Conservation (phyloP, 2,113 vertebrate species). For the Takifugu flavidus region DNA sequence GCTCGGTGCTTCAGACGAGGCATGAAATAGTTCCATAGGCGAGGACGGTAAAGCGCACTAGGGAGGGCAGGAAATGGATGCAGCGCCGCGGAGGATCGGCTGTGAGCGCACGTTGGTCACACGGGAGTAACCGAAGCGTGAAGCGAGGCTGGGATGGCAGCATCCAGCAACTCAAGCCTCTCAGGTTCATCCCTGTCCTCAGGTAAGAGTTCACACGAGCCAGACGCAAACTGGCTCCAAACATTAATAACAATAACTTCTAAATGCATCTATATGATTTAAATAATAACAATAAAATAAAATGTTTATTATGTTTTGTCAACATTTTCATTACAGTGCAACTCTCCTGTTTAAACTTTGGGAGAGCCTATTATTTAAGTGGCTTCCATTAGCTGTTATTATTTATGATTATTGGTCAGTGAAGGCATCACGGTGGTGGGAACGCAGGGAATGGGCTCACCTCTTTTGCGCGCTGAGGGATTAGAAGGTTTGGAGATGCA, state of each 20-base stretch:
- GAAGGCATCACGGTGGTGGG: conserved; percentile 8
- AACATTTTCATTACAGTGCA: too few relatives aligned
- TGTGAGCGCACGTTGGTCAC: conserved; percentile 63
- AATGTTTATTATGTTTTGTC: too few relatives aligned
- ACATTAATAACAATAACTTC: neutral
- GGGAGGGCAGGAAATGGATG: conserved; percentile 63
- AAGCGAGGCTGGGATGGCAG: conserved; percentile 81
- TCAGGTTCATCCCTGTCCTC: conserved; percentile 95
- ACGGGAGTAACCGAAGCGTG: conserved; percentile 64
- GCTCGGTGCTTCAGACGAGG: conserved; percentile 14
- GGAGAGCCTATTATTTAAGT: neutral
- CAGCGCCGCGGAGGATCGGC: conserved; percentile 50
- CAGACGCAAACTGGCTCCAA: neutral
- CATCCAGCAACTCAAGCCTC: conserved; percentile 96
- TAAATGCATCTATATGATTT: too few relatives aligned
- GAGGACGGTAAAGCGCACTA: conserved; percentile 29
- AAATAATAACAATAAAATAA: too few relatives aligned
- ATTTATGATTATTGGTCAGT: conserved; percentile 7
- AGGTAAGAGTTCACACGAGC: conserved; percentile 77
- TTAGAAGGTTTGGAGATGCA: conserved; percentile 23
- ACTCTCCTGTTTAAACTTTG: conserved; percentile 3
- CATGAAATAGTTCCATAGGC: conserved; percentile 22
- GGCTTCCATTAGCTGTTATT: conserved; percentile 11
- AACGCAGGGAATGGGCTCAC: neutral
- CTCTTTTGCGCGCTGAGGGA: conserved; percentile 1